These are phyloP conservation scores for Pseudorhombus dupliciocellatus DNA, from an alignment of 2,113 vertebrate genomes.

Conservation along the genomic window DNA sequence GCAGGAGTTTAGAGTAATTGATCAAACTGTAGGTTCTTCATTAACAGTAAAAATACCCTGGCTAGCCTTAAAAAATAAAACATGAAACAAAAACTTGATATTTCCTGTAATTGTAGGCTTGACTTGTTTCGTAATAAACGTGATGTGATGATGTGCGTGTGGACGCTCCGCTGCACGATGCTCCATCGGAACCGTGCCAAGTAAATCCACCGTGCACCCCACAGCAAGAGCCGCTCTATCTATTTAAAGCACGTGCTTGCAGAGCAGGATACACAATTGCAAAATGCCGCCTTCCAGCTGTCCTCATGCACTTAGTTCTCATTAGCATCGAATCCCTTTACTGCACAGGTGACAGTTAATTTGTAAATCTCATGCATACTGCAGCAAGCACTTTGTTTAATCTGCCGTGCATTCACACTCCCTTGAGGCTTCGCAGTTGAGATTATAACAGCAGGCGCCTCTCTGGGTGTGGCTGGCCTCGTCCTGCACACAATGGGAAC, in stretches of 20 bases:
- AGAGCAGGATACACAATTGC: neutral
- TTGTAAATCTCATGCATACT: constrained; percentile 47
- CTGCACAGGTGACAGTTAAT: constrained; percentile 39
- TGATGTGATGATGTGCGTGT: neutral
- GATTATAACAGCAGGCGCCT: constrained; percentile 35
- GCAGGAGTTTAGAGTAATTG: too few relatives aligned
- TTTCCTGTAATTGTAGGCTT: too few relatives aligned
- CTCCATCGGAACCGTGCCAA: neutral
- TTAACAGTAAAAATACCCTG: too few relatives aligned
- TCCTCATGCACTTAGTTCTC: constrained; percentile 28
- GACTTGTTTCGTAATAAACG: too few relatives aligned
- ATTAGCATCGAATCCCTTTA: constrained; percentile 50
- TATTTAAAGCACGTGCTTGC: neutral
- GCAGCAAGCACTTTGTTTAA: constrained; percentile 43
- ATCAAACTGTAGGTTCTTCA: too few relatives aligned
- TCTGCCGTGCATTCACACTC: constrained; percentile 36
- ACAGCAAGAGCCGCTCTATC: neutral
- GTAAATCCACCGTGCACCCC: neutral
- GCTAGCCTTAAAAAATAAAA: too few relatives aligned
- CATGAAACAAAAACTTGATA: too few relatives aligned
- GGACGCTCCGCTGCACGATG: neutral
- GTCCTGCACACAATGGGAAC: constrained; percentile 18
- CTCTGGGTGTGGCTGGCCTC: constrained; percentile 33
- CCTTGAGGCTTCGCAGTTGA: constrained; percentile 25
- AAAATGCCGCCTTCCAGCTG: constrained; percentile 4